These are phyloP conservation scores for Centruroides vittatus DNA, from an alignment of 1,140 invertebrate species.

Conservation along the genomic window DNA sequence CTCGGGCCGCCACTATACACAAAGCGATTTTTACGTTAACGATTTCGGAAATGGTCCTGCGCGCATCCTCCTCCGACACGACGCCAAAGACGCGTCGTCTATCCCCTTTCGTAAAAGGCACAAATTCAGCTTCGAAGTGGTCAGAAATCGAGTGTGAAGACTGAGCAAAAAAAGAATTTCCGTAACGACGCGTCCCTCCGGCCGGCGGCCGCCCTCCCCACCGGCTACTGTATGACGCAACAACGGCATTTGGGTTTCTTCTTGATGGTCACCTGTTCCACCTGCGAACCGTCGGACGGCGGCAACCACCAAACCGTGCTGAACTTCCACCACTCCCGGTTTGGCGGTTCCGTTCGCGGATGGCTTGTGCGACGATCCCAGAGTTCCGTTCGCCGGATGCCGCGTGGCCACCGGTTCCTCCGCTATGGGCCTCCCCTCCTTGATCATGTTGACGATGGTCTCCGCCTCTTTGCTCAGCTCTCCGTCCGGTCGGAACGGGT, in stretches of 20 bases:
- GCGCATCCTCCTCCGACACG: too few relatives aligned
- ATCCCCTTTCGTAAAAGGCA: too few relatives aligned
- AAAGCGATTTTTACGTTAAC: too few relatives aligned
- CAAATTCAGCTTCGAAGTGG: too few relatives aligned
- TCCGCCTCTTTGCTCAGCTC: constrained; percentile 86
- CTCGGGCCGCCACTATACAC: too few relatives aligned
- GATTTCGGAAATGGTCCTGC: too few relatives aligned
- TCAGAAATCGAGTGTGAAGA: too few relatives aligned
- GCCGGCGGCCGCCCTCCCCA: too few relatives aligned
- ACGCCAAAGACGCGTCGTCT: too few relatives aligned
- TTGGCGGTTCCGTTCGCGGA: background rate
- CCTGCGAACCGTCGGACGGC: constrained; percentile 54
- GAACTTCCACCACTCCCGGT: constrained; percentile 47
- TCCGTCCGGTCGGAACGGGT: constrained; percentile 89
- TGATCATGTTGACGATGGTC: constrained; percentile 85
- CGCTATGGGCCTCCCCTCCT: constrained; percentile 62
- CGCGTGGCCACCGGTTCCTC: background rate
- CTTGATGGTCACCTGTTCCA: constrained; percentile 22
- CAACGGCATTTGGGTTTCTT: constrained; percentile 2
- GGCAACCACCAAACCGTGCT: constrained; percentile 47
- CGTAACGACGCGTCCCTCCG: too few relatives aligned
- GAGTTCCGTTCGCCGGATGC: background rate
- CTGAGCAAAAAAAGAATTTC: too few relatives aligned
- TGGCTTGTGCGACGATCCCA: background rate
- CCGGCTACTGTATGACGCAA: background rate